Base-by-base conservation (phyloP, 2,113 vertebrate species). In the Actenoides hombroni region DNA sequence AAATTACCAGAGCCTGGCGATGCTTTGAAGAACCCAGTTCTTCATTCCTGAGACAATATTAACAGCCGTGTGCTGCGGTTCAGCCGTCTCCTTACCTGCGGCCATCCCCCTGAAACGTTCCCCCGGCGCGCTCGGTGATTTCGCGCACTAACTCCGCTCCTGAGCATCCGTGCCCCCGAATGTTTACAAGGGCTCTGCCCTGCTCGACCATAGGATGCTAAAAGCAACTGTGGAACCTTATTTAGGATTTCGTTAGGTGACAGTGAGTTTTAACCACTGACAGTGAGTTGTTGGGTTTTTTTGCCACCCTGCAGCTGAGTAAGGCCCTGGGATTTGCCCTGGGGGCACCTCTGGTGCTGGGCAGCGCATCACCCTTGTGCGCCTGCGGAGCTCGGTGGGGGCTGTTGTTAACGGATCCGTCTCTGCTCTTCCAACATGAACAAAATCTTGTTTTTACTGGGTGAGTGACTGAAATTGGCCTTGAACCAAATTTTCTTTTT, bases 51-150 rank as follows among this genome's bases (percentile, higher is more conserved):
- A 68, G 86, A 2, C 19, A 5, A 4, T 19, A 10, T 7, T 10
- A 40, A 23, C 0, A 19, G 54, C 56, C 19, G 33, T 2, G 11
- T 1, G 17, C 57, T 5, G 39, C 3, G 65, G 42, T 25, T 85
- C 61, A 15, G 77, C 88, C 19, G 0, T 35, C n/a, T 14, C 39
- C 1, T 10, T 16, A 2, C 37, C 56, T 5, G 19, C 7, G 10
- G 64, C 9, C 53, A 51, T 10, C 56, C 84, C 31, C 59, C 57
- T 18, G 24, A 31, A 35, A 6, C 15, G 0, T 5, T 5, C 73
- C 18, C 8, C 1, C 5, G 2, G 56, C n/a, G 60, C n/a, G 1
- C 5, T 1, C 1, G 4, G 10, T 3, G 25, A n/a, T 67, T 33
- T 49, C 93, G 49, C 0, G 0, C 51, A 10, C 61, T 67, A 33